Evolutionary conservation across 1,140 invertebrate species (phyloP).

Genomic region (Oppia nitens): DNA sequence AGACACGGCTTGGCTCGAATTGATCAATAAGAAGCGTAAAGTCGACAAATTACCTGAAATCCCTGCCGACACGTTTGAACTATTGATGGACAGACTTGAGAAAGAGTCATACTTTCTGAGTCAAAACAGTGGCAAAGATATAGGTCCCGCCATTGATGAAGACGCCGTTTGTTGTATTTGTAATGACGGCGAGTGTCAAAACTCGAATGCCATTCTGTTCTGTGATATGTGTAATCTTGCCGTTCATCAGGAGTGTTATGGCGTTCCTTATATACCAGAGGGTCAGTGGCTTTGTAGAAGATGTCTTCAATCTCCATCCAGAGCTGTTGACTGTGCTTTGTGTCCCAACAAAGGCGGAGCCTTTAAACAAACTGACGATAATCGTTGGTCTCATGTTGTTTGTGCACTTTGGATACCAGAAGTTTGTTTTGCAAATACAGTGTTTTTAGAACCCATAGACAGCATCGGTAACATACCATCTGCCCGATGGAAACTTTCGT

Average conservation of each 20-base stretch:
- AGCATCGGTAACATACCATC: conserved; percentile 87
- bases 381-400: conserved; percentile 94
- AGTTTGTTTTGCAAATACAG: conserved; percentile 90
- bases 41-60: conserved; percentile 47
- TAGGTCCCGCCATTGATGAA: conserved; percentile 57
- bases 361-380: conserved; percentile 93
- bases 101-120: conserved; percentile 92
- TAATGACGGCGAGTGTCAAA: conserved; percentile 80
- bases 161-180: conserved; percentile 94
- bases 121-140: conserved; percentile 37
- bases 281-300: conserved; percentile 91
- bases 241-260: conserved; percentile 98
- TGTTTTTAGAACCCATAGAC: conserved; percentile 92
- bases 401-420: conserved; percentile 98
- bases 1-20: conserved; percentile 74
- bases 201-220: conserved; percentile 87
- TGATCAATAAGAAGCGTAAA: conserved; percentile 64
- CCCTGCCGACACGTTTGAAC: conserved; percentile 70
- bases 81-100: conserved; percentile 88
- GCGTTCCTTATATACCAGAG: conserved; percentile 96
- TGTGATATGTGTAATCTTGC: conserved; percentile 99
- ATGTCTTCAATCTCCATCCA: conserved; percentile 86
- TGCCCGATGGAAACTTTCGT: conserved; percentile 82
- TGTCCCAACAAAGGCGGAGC: conserved; percentile 96
- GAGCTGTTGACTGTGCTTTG: conserved; percentile 85